These are phyloP conservation scores for Rhyacichthys aspro DNA, from an alignment of 2,797 vertebrate species.

Conservation along the genomic window DNA sequence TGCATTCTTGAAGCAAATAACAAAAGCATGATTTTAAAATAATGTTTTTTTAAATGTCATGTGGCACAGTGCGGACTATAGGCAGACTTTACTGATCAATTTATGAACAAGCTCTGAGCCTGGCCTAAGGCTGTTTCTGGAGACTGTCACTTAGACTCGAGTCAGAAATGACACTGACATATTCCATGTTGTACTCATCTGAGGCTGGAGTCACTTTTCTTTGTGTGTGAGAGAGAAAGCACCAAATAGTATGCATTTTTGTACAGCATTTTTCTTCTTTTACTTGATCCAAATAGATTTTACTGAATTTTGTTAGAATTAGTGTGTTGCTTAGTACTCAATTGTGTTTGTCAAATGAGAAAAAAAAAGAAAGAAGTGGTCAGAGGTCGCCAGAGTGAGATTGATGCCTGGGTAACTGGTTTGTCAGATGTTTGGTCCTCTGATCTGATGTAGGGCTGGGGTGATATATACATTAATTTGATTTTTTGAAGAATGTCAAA, in stretches of 20 bases:
- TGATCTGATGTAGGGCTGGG: no score
- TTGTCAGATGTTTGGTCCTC: no score
- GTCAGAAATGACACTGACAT: slow-evolving; percentile 52
- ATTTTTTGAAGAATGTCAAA: no score
- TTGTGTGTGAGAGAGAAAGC: slow-evolving; percentile 29
- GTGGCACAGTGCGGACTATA: slow-evolving; percentile 11
- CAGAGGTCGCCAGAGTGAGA: no score
- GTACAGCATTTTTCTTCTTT: neutral
- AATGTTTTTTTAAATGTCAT: slow-evolving; percentile 26
- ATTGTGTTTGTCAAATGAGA: no score
- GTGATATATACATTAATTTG: no score
- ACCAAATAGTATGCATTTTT: neutral
- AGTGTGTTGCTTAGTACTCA: no score
- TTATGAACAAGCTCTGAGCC: slow-evolving; percentile 29
- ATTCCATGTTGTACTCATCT: slow-evolving; percentile 51
- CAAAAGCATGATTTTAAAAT: no score
- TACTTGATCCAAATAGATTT: no score
- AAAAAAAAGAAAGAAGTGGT: no score
- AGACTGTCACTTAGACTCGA: slow-evolving; percentile 37
- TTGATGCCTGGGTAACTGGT: no score
- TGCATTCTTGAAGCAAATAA: neutral
- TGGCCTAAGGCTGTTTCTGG: slow-evolving; percentile 10
- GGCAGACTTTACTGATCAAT: slow-evolving; percentile 46
- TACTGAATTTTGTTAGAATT: no score
- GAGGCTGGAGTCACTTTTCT: slow-evolving; percentile 51